Conservation (phyloP, 2,797 vertebrate genomes). For the Arrhamphus sclerolepis region DNA sequence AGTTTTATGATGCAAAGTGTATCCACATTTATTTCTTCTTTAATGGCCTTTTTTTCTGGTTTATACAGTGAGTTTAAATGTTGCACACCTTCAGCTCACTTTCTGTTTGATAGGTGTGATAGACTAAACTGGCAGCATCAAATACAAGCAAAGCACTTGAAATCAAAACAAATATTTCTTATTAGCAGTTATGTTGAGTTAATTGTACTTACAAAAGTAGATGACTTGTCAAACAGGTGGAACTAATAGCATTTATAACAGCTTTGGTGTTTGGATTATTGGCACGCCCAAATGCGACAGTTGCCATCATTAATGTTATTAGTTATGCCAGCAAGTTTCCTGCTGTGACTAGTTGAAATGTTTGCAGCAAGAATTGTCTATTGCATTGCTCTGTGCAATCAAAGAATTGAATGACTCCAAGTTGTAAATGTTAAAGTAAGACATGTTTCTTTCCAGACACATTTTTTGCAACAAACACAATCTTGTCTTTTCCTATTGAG, state of each 20-base stretch:
- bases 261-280: conserved; percentile 7
- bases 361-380: conserved; percentile 8
- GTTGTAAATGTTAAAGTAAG: neutral
- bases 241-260: conserved; percentile 24
- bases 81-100: too few relatives aligned
- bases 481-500: too few relatives aligned
- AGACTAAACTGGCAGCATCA: too few relatives aligned
- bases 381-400: neutral
- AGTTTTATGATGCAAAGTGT: too few relatives aligned
- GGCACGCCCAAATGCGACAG: conserved; percentile 23
- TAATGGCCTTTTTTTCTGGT: too few relatives aligned
- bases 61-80: too few relatives aligned
- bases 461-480: neutral
- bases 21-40: too few relatives aligned
- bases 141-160: too few relatives aligned
- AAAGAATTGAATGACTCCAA: neutral
- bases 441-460: neutral
- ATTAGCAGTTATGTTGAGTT: neutral
- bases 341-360: conserved; percentile 14
- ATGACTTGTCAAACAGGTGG: conserved; percentile 30
- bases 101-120: too few relatives aligned
- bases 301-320: conserved; percentile 24
- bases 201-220: conserved; percentile 1
- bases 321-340: conserved; percentile 11
- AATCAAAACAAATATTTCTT: too few relatives aligned